These are phyloP conservation scores for Hanleya hanleyi DNA, from an alignment of 2,888 invertebrate species.

Conservation along the genomic window DNA sequence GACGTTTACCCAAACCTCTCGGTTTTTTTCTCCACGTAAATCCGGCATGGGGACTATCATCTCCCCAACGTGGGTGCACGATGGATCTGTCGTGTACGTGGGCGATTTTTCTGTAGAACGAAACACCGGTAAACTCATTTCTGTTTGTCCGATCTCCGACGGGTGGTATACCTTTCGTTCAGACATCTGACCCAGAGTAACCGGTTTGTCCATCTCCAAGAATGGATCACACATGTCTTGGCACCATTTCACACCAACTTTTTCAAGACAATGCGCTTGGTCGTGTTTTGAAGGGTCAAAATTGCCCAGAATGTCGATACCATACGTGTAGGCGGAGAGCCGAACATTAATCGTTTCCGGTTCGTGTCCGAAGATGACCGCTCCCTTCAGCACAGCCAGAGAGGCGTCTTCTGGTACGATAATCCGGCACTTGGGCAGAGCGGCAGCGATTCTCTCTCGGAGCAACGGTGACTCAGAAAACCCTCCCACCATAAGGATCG, in stretches of 20 bases:
- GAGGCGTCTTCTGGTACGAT: neutral
- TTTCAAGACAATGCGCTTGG: neutral
- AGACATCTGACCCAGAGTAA: neutral
- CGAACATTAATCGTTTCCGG: neutral
- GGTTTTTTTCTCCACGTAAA: neutral
- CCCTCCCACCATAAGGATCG: neutral
- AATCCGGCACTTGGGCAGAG: neutral
- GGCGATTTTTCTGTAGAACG: neutral
- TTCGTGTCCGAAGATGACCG: neutral
- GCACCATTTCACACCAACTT: neutral
- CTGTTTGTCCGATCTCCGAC: neutral
- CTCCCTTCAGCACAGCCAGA: neutral
- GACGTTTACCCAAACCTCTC: neutral
- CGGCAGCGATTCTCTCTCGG: neutral
- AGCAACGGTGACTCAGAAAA: neutral
- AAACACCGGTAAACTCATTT: neutral
- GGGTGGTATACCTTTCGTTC: neutral
- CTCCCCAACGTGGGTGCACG: neutral
- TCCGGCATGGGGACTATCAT: neutral
- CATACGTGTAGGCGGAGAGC: neutral
- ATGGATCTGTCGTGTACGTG: neutral
- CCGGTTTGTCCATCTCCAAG: neutral
- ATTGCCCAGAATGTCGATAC: neutral
- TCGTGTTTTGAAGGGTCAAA: neutral
- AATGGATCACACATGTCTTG: neutral